phyloP scores from a whole-genome alignment of 2,113 vertebrate species.

The Xenopus laevis region DNA sequence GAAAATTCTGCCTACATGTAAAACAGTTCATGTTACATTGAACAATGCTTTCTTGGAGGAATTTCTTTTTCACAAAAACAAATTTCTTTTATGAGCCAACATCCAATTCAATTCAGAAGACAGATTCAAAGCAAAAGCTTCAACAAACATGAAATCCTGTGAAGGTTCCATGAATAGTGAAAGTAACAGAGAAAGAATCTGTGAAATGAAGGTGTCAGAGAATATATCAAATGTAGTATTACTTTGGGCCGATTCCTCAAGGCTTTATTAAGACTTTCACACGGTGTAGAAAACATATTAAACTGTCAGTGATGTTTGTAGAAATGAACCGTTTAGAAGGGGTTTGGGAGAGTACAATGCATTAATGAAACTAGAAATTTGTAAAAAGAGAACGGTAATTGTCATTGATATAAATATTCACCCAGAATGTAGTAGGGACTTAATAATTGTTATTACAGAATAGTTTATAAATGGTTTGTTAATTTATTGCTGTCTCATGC shows the following conservation, averaged over 20 bases:
- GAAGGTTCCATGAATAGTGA: conserved; percentile 11
- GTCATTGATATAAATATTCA: too few relatives aligned
- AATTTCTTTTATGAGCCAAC: not conserved
- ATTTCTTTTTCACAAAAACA: conserved; percentile 3
- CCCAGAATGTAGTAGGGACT: too few relatives aligned
- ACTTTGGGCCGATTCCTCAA: conserved; percentile 14
- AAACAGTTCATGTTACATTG: too few relatives aligned
- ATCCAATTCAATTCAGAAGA: not conserved
- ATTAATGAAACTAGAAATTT: too few relatives aligned
- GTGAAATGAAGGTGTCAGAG: conserved; percentile 26
- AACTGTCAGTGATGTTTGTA: conserved; percentile 12
- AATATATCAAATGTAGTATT: conserved; percentile 19
- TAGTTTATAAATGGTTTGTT: too few relatives aligned
- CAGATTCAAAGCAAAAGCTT: conserved; percentile 1
- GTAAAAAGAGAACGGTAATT: too few relatives aligned
- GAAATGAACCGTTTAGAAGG: not conserved
- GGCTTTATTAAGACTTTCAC: conserved; percentile 20
- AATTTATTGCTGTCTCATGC: too few relatives aligned
- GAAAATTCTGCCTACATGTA: too few relatives aligned
- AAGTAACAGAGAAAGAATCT: conserved; percentile 16
- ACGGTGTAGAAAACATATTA: not conserved
- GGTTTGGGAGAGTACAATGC: not conserved
- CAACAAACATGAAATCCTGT: not conserved
- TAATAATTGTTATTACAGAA: too few relatives aligned
- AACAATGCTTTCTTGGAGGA: not conserved